Evolutionary conservation across 2,113 vertebrate species (phyloP).

Genomic region (Saguinus midas): DNA sequence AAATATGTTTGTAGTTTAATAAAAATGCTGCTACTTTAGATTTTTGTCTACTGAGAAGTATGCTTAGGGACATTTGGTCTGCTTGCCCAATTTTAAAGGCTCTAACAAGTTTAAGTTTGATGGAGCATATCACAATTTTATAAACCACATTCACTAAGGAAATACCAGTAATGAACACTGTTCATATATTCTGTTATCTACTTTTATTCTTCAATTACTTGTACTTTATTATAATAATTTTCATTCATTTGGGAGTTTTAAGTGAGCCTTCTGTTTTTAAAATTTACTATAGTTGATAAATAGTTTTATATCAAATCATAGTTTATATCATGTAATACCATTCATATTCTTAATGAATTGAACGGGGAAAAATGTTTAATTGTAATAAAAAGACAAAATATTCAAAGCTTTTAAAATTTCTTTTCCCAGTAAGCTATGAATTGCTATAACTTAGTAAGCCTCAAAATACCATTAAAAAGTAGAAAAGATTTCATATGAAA

Average conservation of each 20-base stretch:
- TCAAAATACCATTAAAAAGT: background rate
- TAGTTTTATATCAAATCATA: background rate
- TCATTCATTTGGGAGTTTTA: background rate
- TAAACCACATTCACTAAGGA: background rate
- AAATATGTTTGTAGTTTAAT: background rate
- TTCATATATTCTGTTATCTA: background rate
- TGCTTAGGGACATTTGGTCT: background rate
- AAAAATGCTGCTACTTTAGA: background rate
- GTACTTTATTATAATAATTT: background rate
- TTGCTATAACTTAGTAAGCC: background rate
- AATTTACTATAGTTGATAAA: background rate
- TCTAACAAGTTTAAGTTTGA: background rate
- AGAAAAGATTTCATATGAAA: background rate
- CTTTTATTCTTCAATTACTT: background rate
- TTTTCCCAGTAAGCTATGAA: background rate
- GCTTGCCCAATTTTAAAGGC: conserved; percentile 1
- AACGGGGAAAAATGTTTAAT: background rate
- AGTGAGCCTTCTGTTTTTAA: conserved; percentile 21
- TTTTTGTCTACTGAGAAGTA: background rate
- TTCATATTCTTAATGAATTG: conserved; percentile 2
- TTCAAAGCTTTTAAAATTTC: conserved; percentile 24
- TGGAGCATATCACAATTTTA: background rate
- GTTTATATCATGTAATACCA: background rate
- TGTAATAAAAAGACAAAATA: background rate
- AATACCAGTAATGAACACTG: background rate